Evolutionary conservation across 2,888 invertebrate species (phyloP).

Genomic region (Drymonia ruficornis): DNA sequence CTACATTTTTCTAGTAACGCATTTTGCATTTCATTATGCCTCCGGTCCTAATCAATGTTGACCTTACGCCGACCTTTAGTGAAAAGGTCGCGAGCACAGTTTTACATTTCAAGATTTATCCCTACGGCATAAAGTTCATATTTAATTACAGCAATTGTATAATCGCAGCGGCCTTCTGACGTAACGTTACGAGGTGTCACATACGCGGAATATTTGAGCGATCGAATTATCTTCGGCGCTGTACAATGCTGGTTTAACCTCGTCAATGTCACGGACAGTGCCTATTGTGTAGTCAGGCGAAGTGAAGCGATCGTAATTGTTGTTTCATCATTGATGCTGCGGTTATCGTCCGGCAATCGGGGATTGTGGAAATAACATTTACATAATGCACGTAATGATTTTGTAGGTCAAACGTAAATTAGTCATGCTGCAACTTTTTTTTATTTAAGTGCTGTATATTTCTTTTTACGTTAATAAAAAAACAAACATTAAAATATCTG

Average conservation of each 20-base stretch:
- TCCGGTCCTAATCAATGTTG: constrained; percentile 39
- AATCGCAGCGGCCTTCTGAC: constrained; percentile 50
- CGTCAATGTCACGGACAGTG: constrained; percentile 66
- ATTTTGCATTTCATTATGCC: constrained; percentile 33
- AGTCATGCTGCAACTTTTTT: constrained; percentile 1
- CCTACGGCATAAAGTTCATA: constrained; percentile 29
- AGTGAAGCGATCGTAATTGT: constrained; percentile 51
- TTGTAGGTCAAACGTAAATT: constrained; percentile 9
- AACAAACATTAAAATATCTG: no score
- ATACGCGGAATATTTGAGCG: constrained; percentile 28
- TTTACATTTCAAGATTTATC: constrained; percentile 28
- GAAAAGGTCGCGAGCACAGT: constrained; percentile 48
- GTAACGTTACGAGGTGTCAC: constrained; percentile 48
- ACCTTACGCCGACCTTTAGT: constrained; percentile 62
- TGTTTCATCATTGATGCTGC: constrained; percentile 44
- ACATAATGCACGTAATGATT: constrained; percentile 22
- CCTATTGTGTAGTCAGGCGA: constrained; percentile 52
- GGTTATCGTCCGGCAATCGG: constrained; percentile 20
- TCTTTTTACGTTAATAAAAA: no score
- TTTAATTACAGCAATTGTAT: constrained; percentile 35
- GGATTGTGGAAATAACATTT: constrained; percentile 19
- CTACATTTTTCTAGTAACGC: constrained; percentile 15
- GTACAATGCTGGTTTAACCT: constrained; percentile 60
- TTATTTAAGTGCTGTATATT: neutral
- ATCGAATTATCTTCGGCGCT: constrained; percentile 49